Percentiles rank a stretch among this genome's conserved stretches.
These are phyloP conservation scores for roundworm (Caenorhabditis elegans) DNA, from an alignment of 1,140 invertebrate genomes.

Conservation along the genomic window WBcel235 BX284604.4:8705001-8705500, in stretches of 20 bases:
- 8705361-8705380: too few species aligned
- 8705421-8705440: conserved; percentile 36
- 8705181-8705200: conserved; percentile 60
- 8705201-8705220: conserved; percentile 61
- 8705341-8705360: too few species aligned
- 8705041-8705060: conserved; percentile 58
- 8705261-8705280: too few species aligned
- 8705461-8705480: conserved; percentile 30
- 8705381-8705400: background rate
- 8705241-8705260: conserved; percentile 48
- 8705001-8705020: conserved; percentile 64
- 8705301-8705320: too few species aligned
- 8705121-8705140: too few species aligned
- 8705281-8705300: too few species aligned
- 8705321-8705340: too few species aligned
- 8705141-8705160: conserved; percentile 48
- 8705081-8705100: background rate
- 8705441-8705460: conserved; percentile 36
- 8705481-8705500: background rate
- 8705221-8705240: conserved; percentile 59
- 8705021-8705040: conserved; percentile 61
- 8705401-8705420: conserved; percentile 58
- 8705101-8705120: background rate
- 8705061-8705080: conserved; percentile 53
- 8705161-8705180: conserved; percentile 61